Base-by-base conservation (phyloP, 2,113 vertebrate genomes). In the Amphilophus citrinellus region DNA sequence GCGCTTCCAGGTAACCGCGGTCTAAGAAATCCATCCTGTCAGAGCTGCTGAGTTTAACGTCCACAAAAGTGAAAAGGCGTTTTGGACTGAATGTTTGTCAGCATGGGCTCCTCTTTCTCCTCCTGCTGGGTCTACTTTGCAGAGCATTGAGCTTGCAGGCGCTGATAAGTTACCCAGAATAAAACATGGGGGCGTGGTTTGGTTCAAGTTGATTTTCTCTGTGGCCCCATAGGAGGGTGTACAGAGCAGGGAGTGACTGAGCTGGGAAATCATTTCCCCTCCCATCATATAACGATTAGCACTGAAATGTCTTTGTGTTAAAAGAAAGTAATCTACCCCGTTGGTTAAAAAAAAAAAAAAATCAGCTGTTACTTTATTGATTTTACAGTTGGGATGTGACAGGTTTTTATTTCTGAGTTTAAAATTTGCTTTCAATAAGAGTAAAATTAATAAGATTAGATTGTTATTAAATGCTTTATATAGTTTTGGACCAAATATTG, bases 21-120 rank as follows among this genome's bases (percentile, higher is more conserved):
- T 95, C 95, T 44, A 96, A 73, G 56, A 96, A 92, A 91, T 96
- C 96, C 96, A 96, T 96, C 58, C 65, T 84, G 90, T 50, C 66
- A 27, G 39, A 77, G 65, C 35, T 13, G 87, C 62, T 47, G 24
- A 56, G 66, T 80, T 56, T 59, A 83, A 22, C 5, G 89, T 92
- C 83, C 73, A 20, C 85, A 77, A 47, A 39, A 10, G 79, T 15
- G 80, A 84, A 20, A 4, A 1, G 47, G 30, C 10, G 84, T 47
- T 65, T 63, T 30, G 60, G 81, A 3, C 3, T n/a, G 22, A 27
- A 59, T 60, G 63, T 89, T 53, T 86, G 73, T 89, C 87, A 86
- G 93, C 93, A 91, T 94, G 86, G 50, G 60, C 1, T 84, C 44
- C 32, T 6, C 50, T 84, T 58, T 84, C 71, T 35, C 7, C 75